These are phyloP conservation scores for Netelia virgata DNA, from an alignment of 2,888 invertebrate genomes.

Conservation along the genomic window DNA sequence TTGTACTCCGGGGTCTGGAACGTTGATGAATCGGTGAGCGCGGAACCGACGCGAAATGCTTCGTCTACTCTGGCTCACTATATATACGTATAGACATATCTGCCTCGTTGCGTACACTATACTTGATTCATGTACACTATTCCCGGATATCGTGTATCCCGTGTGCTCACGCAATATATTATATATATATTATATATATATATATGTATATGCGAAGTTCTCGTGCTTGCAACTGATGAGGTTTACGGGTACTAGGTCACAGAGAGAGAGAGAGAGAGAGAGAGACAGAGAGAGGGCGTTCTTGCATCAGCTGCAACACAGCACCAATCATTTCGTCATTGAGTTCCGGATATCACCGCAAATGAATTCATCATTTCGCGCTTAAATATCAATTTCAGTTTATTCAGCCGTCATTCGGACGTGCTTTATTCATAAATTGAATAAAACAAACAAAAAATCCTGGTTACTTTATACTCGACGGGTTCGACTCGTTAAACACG, in stretches of 20 bases:
- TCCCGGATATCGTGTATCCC: slow-evolving; percentile 51
- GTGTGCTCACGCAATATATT: slow-evolving; percentile 58
- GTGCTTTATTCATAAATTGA: not conserved
- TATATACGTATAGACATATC: slow-evolving; percentile 18
- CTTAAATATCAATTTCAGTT: slow-evolving; percentile 11
- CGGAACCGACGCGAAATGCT: slow-evolving; percentile 57
- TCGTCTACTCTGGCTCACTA: slow-evolving; percentile 3
- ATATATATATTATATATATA: slow-evolving; percentile 29
- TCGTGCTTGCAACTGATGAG: slow-evolving; percentile 28
- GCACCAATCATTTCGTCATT: slow-evolving; percentile 55
- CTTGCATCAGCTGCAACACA: slow-evolving; percentile 33
- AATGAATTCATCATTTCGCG: slow-evolving; percentile 20
- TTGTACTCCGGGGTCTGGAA: slow-evolving; percentile 70
- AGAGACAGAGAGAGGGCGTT: not conserved
- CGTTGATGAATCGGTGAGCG: slow-evolving; percentile 76
- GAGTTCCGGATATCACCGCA: slow-evolving; percentile 1
- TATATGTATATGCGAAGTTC: not conserved
- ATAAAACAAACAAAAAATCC: not conserved
- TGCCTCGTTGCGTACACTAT: slow-evolving; percentile 37
- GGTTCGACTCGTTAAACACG: slow-evolving; percentile 3
- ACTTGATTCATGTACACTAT: slow-evolving; percentile 53
- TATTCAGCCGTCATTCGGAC: not conserved
- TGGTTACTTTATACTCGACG: not conserved
- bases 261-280: not conserved
- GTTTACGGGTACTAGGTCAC: slow-evolving; percentile 49